Percentiles rank a stretch among this genome's conserved stretches.
Evolutionary conservation across 2,888 invertebrate genomes (phyloP).

Genomic region (Drosophila sordidapex): DNA sequence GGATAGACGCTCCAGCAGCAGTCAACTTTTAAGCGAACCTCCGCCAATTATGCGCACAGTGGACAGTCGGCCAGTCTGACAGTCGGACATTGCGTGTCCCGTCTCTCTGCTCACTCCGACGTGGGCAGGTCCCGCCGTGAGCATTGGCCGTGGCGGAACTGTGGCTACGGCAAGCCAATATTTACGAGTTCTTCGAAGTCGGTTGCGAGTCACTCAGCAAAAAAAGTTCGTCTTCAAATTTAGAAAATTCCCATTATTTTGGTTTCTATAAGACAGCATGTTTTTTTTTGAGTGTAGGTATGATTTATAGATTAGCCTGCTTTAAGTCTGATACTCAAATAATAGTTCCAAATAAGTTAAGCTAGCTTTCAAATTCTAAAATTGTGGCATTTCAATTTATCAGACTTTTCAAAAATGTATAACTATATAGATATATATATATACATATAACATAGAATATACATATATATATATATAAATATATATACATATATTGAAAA

Average conservation of each 20-base stretch:
- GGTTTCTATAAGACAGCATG: neutral
- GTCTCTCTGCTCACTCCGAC: neutral
- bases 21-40: conserved; percentile 55
- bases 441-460: too few species aligned
- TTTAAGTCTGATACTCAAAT: neutral
- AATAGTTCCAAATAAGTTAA: neutral
- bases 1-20: conserved; percentile 41
- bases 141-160: conserved; percentile 46
- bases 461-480: too few species aligned
- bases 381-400: neutral
- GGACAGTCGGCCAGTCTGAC: conserved; percentile 51
- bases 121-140: conserved; percentile 10
- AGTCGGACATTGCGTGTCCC: conserved; percentile 50
- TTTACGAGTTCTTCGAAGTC: conserved; percentile 63
- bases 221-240: neutral
- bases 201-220: conserved; percentile 10
- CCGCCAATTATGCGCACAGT: conserved; percentile 67
- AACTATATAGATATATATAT: neutral
- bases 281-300: neutral
- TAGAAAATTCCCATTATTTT: neutral
- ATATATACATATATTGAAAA: neutral
- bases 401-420: neutral
- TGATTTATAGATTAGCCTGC: neutral
- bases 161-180: conserved; percentile 33
- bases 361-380: neutral